Percentiles rank a stretch among this genome's conserved stretches.
These are phyloP conservation scores for Diplodus puntazzo DNA, from an alignment of 2,797 vertebrate genomes.

Conservation along the genomic window DNA sequence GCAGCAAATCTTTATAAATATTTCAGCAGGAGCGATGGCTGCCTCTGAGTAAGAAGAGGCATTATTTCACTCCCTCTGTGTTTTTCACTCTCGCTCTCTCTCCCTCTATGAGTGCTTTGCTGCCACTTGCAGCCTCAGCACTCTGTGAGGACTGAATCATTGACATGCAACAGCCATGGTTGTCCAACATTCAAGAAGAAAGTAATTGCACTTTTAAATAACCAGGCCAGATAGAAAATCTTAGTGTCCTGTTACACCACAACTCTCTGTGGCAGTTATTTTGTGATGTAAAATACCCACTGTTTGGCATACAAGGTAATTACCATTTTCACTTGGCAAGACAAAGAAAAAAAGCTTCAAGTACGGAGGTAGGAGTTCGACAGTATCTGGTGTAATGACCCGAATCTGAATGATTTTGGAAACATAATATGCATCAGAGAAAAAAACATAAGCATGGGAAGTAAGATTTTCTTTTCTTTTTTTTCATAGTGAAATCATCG, in stretches of 20 bases:
- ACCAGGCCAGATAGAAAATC: background rate
- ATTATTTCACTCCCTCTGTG: constrained; percentile 35
- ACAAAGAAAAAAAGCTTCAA: background rate
- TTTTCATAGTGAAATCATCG: background rate
- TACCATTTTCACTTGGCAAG: background rate
- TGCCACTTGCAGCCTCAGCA: constrained; percentile 61
- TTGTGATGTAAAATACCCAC: background rate
- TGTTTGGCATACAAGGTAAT: background rate
- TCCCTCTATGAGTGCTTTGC: constrained; percentile 33
- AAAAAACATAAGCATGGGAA: constrained; percentile 12
- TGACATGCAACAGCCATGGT: constrained; percentile 44
- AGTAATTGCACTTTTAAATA: constrained; percentile 21
- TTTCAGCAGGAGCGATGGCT: constrained; percentile 52
- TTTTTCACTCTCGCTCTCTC: constrained; percentile 24
- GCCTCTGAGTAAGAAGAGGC: constrained; percentile 48
- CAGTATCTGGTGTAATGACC: background rate
- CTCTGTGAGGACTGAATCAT: constrained; percentile 53
- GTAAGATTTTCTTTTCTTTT: background rate
- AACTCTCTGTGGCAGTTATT: background rate
- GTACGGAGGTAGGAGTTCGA: background rate
- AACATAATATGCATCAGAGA: background rate
- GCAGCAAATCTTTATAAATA: constrained; percentile 56
- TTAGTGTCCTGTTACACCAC: background rate
- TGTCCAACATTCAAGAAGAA: constrained; percentile 10
- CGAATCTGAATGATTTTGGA: background rate